Conservation (phyloP, 2,797 vertebrate genomes). For the Choloepus didactylus region DNA sequence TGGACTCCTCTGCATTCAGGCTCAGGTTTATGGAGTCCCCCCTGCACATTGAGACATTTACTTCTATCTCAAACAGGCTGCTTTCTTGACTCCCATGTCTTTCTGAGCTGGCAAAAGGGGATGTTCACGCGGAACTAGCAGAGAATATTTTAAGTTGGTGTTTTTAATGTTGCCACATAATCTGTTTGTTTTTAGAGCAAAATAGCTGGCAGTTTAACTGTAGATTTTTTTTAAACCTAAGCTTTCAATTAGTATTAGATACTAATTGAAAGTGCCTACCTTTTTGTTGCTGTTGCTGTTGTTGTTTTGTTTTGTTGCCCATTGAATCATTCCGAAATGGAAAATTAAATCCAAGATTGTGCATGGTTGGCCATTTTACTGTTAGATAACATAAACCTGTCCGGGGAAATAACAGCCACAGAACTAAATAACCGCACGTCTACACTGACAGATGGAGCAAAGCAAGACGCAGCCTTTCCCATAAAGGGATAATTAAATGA, state of each 20-base stretch:
- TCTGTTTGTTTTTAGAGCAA: background rate
- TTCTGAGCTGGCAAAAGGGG: background rate
- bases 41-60: background rate
- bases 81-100: background rate
- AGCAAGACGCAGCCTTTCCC: slow-evolving; percentile 79
- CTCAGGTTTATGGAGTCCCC: accelerated
- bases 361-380: slow-evolving; percentile 63
- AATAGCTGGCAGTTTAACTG: background rate
- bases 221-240: background rate
- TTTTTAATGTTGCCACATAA: background rate
- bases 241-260: background rate
- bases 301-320: background rate
- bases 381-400: slow-evolving; percentile 79
- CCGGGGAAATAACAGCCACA: slow-evolving; percentile 77
- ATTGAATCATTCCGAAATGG: background rate
- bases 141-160: background rate
- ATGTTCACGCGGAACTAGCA: background rate
- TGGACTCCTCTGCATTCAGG: background rate
- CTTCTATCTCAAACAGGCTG: background rate
- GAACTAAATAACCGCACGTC: slow-evolving; percentile 78
- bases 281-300: background rate
- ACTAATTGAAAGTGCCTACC: background rate
- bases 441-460: slow-evolving; percentile 80
- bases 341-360: slow-evolving; percentile 4
- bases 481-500: slow-evolving; percentile 85